phyloP scores from a whole-genome alignment of 2,797 vertebrate genomes.

The Fratercula arctica region DNA sequence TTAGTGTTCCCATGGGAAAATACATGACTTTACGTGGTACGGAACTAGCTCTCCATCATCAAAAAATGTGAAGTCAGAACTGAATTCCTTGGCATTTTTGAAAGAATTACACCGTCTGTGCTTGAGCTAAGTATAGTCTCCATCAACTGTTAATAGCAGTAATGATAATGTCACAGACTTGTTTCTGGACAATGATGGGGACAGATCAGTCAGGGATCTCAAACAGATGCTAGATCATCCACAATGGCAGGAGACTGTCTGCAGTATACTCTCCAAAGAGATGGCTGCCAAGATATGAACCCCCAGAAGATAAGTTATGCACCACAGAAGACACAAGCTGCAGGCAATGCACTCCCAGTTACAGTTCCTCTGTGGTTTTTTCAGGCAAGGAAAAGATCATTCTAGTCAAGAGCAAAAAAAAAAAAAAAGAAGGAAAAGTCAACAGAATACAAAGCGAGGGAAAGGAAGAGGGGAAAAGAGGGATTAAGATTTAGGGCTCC shows the following conservation, averaged over 20 bases:
- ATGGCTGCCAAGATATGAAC: background rate
- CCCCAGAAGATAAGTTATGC: background rate
- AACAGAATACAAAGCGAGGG: background rate
- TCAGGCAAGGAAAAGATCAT: background rate
- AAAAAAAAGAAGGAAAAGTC: background rate
- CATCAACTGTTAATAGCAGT: background rate
- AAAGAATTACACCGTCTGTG: background rate
- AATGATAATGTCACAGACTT: background rate
- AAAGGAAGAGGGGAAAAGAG: background rate
- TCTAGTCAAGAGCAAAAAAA: background rate
- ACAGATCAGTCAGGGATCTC: background rate
- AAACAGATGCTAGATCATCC: background rate
- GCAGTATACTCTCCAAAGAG: background rate
- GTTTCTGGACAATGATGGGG: background rate
- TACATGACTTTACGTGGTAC: background rate
- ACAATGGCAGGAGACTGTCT: background rate
- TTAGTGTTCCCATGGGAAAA: conserved; percentile 28
- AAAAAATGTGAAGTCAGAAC: background rate
- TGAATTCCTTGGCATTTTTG: background rate
- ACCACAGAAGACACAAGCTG: background rate
- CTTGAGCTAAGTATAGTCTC: background rate
- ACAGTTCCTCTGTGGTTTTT: background rate
- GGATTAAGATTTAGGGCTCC: background rate
- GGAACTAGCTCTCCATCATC: background rate
- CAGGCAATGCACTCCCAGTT: background rate